Conservation (phyloP, 2,888 invertebrate genomes). For the Panopea generosa region DNA sequence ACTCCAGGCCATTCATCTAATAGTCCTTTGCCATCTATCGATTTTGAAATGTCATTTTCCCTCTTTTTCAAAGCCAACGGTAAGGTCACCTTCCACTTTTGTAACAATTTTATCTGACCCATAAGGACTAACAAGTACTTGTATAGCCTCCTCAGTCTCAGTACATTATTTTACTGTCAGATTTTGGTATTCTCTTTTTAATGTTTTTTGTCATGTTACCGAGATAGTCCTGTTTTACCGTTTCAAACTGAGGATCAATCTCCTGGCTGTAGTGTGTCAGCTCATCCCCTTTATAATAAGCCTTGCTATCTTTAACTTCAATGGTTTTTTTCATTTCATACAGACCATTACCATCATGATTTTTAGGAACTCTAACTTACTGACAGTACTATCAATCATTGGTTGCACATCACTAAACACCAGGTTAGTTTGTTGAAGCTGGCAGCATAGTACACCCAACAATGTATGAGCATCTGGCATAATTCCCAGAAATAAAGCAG, state of each 20-base stretch:
- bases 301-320: background rate
- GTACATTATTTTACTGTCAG: conserved; percentile 36
- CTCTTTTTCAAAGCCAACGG: too few species aligned
- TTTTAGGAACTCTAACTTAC: background rate
- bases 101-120: too few species aligned
- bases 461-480: conserved; percentile 11
- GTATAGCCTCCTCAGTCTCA: background rate
- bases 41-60: too few species aligned
- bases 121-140: conserved; percentile 7
- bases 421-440: conserved; percentile 7
- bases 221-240: conserved; percentile 15
- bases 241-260: conserved; percentile 37
- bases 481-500: background rate
- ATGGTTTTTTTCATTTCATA: background rate
- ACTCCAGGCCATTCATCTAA: conserved; percentile 7
- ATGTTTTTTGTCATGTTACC: conserved; percentile 34
- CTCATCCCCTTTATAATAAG: background rate
- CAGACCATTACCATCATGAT: conserved; percentile 1
- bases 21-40: too few species aligned
- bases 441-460: conserved; percentile 8
- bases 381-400: conserved; percentile 9
- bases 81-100: too few species aligned
- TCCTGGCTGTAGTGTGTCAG: background rate
- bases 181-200: conserved; percentile 22
- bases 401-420: conserved; percentile 8